phyloP scores from a whole-genome alignment of 2,888 invertebrate species.

The Danaus chrysippus region DNA sequence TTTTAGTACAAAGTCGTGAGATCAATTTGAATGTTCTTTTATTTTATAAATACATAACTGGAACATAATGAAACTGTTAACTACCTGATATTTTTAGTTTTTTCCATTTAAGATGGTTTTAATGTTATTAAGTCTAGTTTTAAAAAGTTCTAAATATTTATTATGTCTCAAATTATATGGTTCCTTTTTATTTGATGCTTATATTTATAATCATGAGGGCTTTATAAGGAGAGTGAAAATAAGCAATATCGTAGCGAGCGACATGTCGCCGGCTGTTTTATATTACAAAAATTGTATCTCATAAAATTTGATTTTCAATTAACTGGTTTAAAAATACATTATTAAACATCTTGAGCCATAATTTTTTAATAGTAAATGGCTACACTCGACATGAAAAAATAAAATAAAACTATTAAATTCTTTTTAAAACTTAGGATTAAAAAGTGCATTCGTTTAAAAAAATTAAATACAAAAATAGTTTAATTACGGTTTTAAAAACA shows the following conservation, averaged over 20 bases:
- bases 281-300: not conserved
- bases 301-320: conserved; percentile 22
- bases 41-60: too few relatives aligned
- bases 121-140: not conserved
- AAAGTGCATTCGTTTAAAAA: too few relatives aligned
- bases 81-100: too few relatives aligned
- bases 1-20: too few relatives aligned
- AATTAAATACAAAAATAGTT: conserved; percentile 3
- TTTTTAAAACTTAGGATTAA: too few relatives aligned
- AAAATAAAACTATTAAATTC: too few relatives aligned
- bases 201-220: conserved; percentile 2
- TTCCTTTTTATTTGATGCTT: conserved; percentile 47
- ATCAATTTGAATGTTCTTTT: too few relatives aligned
- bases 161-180: conserved; percentile 41
- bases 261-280: not conserved
- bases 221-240: not conserved
- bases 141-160: not conserved
- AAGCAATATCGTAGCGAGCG: not conserved
- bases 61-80: too few relatives aligned
- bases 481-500: conserved; percentile 40
- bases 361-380: too few relatives aligned
- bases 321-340: too few relatives aligned
- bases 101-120: not conserved
- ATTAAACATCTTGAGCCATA: too few relatives aligned
- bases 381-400: too few relatives aligned